phyloP scores from a whole-genome alignment of 2,113 vertebrate genomes.

The Jaculus jaculus region DNA sequence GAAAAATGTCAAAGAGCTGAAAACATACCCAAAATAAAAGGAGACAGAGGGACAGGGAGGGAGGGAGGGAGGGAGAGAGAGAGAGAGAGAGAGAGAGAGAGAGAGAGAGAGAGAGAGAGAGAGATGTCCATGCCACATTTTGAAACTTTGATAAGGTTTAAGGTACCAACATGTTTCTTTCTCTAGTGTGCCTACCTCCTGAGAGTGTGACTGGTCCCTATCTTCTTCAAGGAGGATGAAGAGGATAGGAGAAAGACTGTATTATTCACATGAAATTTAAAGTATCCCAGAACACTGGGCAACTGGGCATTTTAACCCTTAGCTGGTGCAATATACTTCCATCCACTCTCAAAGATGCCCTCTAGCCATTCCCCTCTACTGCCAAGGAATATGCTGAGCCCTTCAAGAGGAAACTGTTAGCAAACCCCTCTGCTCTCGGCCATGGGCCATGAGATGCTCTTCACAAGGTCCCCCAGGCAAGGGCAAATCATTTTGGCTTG shows the following conservation, averaged over 20 bases:
- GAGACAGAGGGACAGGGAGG: neutral
- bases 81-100: neutral
- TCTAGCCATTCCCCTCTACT: neutral
- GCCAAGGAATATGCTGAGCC: neutral
- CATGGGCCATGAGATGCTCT: neutral
- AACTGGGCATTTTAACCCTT: neutral
- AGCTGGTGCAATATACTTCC: neutral
- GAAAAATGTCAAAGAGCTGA: neutral
- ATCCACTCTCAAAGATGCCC: neutral
- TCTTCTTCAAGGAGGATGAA: rapidly evolving
- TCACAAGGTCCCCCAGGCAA: neutral
- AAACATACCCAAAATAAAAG: neutral
- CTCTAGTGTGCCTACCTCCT: neutral
- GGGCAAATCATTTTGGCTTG: neutral
- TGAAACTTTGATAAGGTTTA: neutral
- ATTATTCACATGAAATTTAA: neutral
- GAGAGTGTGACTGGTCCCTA: rapidly evolving
- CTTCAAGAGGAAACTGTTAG: neutral
- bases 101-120: too few relatives aligned
- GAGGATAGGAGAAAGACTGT: neutral
- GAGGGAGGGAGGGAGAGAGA: too few relatives aligned
- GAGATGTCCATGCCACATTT: neutral
- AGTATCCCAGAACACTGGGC: neutral
- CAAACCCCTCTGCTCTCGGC: neutral
- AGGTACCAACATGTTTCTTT: neutral